Conservation (phyloP, 2,888 invertebrate species). For the Globia sparganii region DNA sequence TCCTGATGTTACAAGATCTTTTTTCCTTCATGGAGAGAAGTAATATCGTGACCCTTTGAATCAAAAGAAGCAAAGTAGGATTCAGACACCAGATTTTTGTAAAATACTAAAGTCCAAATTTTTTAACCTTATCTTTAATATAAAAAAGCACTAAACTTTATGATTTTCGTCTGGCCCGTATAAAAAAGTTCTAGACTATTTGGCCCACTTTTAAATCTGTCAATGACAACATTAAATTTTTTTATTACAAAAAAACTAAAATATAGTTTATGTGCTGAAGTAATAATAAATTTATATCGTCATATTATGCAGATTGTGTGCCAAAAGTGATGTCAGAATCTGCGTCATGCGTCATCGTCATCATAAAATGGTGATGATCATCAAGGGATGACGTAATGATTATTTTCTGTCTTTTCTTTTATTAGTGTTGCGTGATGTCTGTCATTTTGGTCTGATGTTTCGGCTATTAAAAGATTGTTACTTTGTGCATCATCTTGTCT, state of each 20-base stretch:
- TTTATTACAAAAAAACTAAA: slow-evolving; percentile 20
- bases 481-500: slow-evolving; percentile 1
- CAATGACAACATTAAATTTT: slow-evolving; percentile 25
- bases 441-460: slow-evolving; percentile 32
- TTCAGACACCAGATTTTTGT: background rate
- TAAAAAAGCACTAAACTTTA: background rate
- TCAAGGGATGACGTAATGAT: slow-evolving; percentile 42
- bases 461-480: slow-evolving; percentile 33
- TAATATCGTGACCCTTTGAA: background rate
- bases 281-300: slow-evolving; percentile 58
- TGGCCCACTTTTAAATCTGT: slow-evolving; percentile 30
- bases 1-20: background rate
- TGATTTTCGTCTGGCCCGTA: background rate
- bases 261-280: slow-evolving; percentile 35
- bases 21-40: background rate
- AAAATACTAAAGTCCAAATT: background rate
- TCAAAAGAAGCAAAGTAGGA: background rate
- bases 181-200: slow-evolving; percentile 13
- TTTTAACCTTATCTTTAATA: background rate
- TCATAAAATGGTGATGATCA: slow-evolving; percentile 41
- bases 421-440: slow-evolving; percentile 31
- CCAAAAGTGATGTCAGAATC: slow-evolving; percentile 63
- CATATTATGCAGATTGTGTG: slow-evolving; percentile 48
- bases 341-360: slow-evolving; percentile 59
- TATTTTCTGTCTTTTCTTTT: slow-evolving; percentile 39